These are phyloP conservation scores for Pangasius mekongensis DNA, from an alignment of 2,797 vertebrate species.

Conservation along the genomic window DNA sequence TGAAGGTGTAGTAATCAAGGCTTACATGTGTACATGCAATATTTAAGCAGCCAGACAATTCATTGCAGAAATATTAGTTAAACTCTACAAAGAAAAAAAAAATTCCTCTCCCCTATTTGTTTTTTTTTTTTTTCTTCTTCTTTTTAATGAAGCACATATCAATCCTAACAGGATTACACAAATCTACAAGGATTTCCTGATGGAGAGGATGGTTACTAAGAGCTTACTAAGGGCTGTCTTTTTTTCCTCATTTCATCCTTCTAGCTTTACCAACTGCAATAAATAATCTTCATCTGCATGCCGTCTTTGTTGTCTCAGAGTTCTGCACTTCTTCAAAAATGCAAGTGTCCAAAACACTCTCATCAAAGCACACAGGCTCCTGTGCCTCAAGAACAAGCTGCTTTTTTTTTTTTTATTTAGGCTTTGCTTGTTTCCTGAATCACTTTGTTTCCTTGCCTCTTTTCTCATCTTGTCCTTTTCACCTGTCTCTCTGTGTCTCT, in stretches of 20 bases:
- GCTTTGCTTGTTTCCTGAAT: neutral
- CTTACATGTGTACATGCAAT: neutral
- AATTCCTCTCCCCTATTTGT: neutral
- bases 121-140: neutral
- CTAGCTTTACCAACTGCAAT: slow-evolving; percentile 35
- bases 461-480: slow-evolving; percentile 44
- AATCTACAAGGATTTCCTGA: slow-evolving; percentile 29
- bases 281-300: slow-evolving; percentile 35
- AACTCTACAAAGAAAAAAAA: neutral
- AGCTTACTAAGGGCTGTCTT: slow-evolving; percentile 10
- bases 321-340: neutral
- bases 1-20: neutral
- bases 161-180: slow-evolving; percentile 13
- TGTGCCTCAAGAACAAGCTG: neutral
- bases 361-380: neutral
- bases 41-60: neutral
- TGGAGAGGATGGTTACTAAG: slow-evolving; percentile 27
- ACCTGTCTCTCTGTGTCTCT: slow-evolving; percentile 35
- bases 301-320: neutral
- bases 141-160: slow-evolving; percentile 39
- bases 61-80: neutral
- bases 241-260: neutral
- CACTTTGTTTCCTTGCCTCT: neutral
- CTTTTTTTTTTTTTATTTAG: neutral
- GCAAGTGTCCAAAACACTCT: neutral